phyloP scores from a whole-genome alignment of 2,797 vertebrate species.

The Spinibarbus caldwelli region DNA sequence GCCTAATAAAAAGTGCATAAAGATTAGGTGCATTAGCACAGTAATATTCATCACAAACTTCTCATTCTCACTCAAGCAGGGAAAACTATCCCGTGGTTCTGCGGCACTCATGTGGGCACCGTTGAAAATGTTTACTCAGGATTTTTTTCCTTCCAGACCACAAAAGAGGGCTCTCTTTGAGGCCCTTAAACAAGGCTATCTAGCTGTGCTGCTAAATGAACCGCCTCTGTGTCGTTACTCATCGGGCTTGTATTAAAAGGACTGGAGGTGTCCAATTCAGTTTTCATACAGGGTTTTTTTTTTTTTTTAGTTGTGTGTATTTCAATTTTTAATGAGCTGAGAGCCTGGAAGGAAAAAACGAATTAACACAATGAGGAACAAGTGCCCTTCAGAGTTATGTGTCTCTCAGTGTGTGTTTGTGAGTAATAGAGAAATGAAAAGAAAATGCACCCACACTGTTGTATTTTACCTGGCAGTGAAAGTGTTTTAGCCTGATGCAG shows the following conservation, averaged over 20 bases:
- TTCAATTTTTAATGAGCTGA: conserved; percentile 72
- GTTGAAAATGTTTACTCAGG: conserved; percentile 62
- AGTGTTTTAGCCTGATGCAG: conserved; percentile 64
- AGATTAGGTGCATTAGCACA: conserved; percentile 51
- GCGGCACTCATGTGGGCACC: conserved; percentile 45
- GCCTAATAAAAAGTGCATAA: conserved; percentile 61
- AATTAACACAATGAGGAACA: conserved; percentile 65
- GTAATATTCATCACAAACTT: conserved; percentile 68
- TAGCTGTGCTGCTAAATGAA: conserved; percentile 68
- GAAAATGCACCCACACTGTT: conserved; percentile 23
- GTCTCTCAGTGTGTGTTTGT: background rate
- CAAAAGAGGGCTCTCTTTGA: conserved; percentile 46
- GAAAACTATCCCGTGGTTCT: conserved; percentile 54
- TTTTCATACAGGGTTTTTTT: conserved; percentile 59
- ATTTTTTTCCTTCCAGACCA: conserved; percentile 24
- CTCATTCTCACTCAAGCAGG: conserved; percentile 40
- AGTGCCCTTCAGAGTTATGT: conserved; percentile 61
- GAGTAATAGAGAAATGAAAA: background rate
- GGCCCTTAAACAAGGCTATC: conserved; percentile 46
- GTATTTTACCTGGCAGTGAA: conserved; percentile 58
- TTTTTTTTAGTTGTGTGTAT: conserved; percentile 59
- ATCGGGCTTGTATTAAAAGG: conserved; percentile 51
- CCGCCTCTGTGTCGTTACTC: conserved; percentile 50
- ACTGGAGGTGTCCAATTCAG: conserved; percentile 61
- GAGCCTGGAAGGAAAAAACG: conserved; percentile 60